Evolutionary conservation across 2,113 vertebrate genomes (phyloP).

Genomic region (Rhizomys pruinosus): DNA sequence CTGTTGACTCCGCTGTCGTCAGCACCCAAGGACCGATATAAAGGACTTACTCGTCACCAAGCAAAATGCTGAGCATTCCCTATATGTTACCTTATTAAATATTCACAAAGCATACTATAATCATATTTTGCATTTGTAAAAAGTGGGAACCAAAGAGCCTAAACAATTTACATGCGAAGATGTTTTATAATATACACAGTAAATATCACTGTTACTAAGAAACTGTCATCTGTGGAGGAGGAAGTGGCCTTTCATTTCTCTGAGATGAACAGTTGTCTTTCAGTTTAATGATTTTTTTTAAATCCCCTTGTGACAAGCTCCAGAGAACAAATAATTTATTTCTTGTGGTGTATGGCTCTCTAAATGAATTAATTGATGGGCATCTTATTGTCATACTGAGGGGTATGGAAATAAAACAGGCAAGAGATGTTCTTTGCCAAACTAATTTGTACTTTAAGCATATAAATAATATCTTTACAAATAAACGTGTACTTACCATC

Average conservation of each 20-base stretch:
- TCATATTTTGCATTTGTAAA: slow-evolving; percentile 10
- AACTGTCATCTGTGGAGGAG: slow-evolving; percentile 36
- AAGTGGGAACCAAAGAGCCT: slow-evolving; percentile 4
- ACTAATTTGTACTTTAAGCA: slow-evolving; percentile 73
- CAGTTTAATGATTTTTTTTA: slow-evolving; percentile 77
- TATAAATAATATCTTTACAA: slow-evolving; percentile 60
- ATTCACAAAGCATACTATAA: neutral
- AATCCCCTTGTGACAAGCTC: slow-evolving; percentile 81
- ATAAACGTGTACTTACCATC: slow-evolving; percentile 11
- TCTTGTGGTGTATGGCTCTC: slow-evolving; percentile 78
- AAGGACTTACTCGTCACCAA: neutral
- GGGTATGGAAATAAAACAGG: slow-evolving; percentile 75
- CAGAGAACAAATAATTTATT: slow-evolving; percentile 84
- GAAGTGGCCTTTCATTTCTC: slow-evolving; percentile 73
- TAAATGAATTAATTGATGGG: slow-evolving; percentile 81
- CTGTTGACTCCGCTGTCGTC: too few relatives aligned
- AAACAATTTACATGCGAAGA: neutral
- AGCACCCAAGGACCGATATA: neutral
- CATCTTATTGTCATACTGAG: slow-evolving; percentile 75
- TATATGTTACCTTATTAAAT: neutral
- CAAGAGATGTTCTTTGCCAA: slow-evolving; percentile 66
- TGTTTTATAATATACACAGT: neutral
- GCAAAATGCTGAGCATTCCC: neutral
- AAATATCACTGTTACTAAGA: slow-evolving; percentile 6
- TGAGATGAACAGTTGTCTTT: slow-evolving; percentile 73